Evolutionary conservation across 1,140 invertebrate genomes (phyloP), one percentile per base, ranked within the genome.

Genomic region (Mycetomoellerius zeteki): DNA sequence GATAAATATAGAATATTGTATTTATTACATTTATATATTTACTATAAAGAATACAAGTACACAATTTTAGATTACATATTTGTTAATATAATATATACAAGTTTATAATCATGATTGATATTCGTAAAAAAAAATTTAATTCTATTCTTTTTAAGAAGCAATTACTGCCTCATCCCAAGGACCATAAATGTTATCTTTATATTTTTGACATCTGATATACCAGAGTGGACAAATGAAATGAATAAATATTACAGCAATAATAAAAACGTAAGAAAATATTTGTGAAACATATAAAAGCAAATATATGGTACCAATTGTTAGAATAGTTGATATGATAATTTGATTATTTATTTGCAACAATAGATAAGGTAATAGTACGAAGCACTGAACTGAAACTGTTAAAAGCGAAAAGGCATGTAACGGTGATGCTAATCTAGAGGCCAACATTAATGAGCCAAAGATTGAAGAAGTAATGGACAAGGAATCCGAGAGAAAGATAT

Each of bases 161-260:
- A 96, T 95, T 16, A 98, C 96, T 58, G 98, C 98, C 94, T 99
- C 98, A 95, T 99, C 99, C 98, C 99, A 99, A 6, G 98, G 98
- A 1, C 99, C 99, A 95, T 99, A 98, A 90, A 99, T 99, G 94
- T 99, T 99, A 94, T 98, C 97, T 95, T 99, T 99, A 92, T 97
- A 97, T 64, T 96, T 97, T 91, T 99, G 98, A 94, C 98, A 97
- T 76, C 94, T 95, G 1, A 98, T 96, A 95, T 99, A 98, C 95
- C 97, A 97, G 8, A 96, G 92, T 6, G 99, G 98, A 94, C 98
- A 99, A 64, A 97, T 94, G 65, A 97, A 94, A 94, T 96, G 97
- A 67, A 98, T 95, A 92, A 98, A 96, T 27, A 96, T 91, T 4
- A 97, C 96, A 62, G 96, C 95, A 33, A 95, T 92, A 19, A 97